phyloP scores from a whole-genome alignment of 2,113 vertebrate species.

The Tragelaphus scriptus region DNA sequence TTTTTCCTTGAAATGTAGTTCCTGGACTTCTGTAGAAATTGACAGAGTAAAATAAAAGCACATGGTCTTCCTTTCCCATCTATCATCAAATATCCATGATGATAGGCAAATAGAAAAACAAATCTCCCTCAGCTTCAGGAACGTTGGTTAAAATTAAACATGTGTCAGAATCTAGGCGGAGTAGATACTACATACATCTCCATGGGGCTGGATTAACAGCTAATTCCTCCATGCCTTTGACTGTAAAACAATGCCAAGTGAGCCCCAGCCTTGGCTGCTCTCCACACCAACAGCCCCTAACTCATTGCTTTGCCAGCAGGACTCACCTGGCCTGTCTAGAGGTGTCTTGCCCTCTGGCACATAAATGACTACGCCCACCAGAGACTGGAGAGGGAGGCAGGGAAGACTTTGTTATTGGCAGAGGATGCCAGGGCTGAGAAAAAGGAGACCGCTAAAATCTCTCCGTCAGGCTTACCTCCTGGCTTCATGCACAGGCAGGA shows the following conservation, averaged over 20 bases:
- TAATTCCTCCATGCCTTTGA: neutral
- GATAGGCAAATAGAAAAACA: neutral
- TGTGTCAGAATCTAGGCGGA: neutral
- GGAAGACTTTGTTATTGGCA: neutral
- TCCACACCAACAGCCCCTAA: neutral
- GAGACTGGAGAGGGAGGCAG: neutral
- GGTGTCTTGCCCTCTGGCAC: neutral
- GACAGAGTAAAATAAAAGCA: neutral
- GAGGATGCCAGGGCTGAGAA: neutral
- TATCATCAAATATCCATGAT: neutral
- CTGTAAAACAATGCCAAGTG: neutral
- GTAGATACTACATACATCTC: neutral
- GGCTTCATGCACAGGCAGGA: neutral
- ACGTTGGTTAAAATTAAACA: neutral
- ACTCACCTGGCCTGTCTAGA: neutral
- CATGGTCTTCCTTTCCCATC: neutral
- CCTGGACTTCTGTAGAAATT: neutral
- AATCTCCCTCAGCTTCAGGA: neutral
- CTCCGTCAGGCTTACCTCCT: neutral
- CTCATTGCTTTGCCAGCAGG: neutral
- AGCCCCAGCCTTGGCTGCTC: neutral
- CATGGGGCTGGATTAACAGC: neutral
- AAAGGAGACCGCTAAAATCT: neutral
- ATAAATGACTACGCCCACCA: neutral
- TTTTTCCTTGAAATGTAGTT: neutral